Evolutionary conservation across 1,140 invertebrate species (phyloP).

Genomic region (Bombus sibiricus): DNA sequence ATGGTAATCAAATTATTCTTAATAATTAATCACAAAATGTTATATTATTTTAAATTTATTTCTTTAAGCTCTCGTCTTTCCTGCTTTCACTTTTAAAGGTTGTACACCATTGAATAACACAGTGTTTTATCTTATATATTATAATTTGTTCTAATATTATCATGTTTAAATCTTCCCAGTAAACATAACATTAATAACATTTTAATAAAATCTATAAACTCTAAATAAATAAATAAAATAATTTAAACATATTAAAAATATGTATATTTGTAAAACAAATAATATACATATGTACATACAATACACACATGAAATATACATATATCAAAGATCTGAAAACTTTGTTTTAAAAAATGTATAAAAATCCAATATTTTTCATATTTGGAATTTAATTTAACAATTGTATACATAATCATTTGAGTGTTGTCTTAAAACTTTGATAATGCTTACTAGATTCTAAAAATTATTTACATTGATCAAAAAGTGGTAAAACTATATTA

Average conservation of each 20-base stretch:
- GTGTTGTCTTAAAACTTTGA: neutral
- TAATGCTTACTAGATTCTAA: neutral
- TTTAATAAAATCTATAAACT: neutral
- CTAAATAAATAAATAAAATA: neutral
- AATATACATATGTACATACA: too few relatives aligned
- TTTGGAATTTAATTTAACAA: neutral
- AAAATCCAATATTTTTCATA: too few relatives aligned
- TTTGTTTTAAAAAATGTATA: too few relatives aligned
- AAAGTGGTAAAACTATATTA: neutral
- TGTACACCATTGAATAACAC: neutral
- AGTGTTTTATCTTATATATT: neutral
- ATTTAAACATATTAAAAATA: neutral
- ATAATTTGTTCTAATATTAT: conserved; percentile 9
- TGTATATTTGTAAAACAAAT: too few relatives aligned
- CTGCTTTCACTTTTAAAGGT: neutral
- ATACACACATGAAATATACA: too few relatives aligned
- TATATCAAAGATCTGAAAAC: too few relatives aligned
- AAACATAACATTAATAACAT: neutral
- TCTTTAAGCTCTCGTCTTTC: neutral
- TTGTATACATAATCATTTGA: neutral
- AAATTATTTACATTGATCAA: neutral
- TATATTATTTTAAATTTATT: neutral
- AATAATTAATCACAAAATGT: neutral
- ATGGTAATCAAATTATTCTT: neutral
- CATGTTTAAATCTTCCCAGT: neutral